phyloP scores from a whole-genome alignment of 2,113 vertebrate genomes.

The Bostrychus sinensis region DNA sequence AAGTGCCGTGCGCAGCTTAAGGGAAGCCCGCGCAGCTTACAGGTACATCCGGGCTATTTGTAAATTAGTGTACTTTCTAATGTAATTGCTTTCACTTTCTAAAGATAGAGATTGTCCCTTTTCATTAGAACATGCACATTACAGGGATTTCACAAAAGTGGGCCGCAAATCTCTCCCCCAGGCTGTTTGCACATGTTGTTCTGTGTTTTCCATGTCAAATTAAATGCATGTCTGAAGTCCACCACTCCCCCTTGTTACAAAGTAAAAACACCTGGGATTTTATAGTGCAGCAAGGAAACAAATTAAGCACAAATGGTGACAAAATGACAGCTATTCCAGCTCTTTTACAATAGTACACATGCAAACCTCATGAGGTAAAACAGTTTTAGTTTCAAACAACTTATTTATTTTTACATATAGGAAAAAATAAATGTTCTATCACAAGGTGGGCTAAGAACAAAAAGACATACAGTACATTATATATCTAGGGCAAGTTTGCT shows the following conservation, averaged over 20 bases:
- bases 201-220: conserved; percentile 20
- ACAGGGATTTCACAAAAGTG: conserved; percentile 22
- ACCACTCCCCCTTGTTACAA: not conserved
- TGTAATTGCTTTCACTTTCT: conserved; percentile 66
- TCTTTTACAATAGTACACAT: not conserved
- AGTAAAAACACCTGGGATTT: not conserved
- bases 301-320: conserved; percentile 12
- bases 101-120: conserved; percentile 54
- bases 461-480: not conserved
- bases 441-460: not conserved
- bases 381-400: not conserved
- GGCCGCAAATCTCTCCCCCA: conserved; percentile 6
- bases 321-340: conserved; percentile 6
- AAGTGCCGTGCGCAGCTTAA: conserved; percentile 63
- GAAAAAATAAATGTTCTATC: not conserved
- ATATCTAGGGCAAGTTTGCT: not conserved
- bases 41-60: conserved; percentile 66
- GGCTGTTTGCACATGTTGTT: conserved; percentile 22
- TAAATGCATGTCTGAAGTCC: conserved; percentile 24
- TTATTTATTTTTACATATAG: not conserved
- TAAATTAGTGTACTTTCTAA: conserved; percentile 68
- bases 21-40: conserved; percentile 56
- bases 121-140: conserved; percentile 44
- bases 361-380: not conserved
- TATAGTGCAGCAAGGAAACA: conserved; percentile 9